Base-by-base conservation (phyloP, 2,888 invertebrate species). In the Tetragnatha montana region DNA sequence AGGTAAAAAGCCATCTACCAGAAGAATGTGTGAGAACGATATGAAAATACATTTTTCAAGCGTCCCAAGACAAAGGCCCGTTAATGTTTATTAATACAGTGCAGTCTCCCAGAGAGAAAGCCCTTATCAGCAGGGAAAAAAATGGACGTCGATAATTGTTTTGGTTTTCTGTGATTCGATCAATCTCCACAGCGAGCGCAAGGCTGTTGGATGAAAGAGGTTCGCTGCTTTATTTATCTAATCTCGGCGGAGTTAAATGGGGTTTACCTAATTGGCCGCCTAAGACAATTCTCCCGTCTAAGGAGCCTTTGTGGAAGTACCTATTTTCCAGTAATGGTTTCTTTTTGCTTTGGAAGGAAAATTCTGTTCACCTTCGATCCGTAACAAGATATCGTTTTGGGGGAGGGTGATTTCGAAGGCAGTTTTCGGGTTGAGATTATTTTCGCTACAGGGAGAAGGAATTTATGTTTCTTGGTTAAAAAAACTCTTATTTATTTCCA, bases 1-100 rank as follows among this genome's bases (percentile, higher is more conserved):
- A 82, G 22, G 74, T 47, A 60, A 74, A 82, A 51, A 74, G 8
- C 60, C 50, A 21, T 73, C 74, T 74, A 60, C 60, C 71, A 0
- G 51, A 8, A n/a, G 22, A 82, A 51, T 74, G 74, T 74, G 71
- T 60, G 71, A 74, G 73, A 82, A 74, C 82, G 51, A 51, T 73
- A 82, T 82, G 60, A 82, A 82, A 74, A 50, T 74, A 10, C 73
- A 82, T 74, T 82, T 73, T 74, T 82, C 60, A 74, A 51, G n/a
- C 8, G 21, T 60, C 49, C 21, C 51, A 21, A 71, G 21, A 82
- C 82, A 82, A 82, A 74, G 73, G 51, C n/a, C 22, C 60, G n/a
- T 47, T 60, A 47, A 74, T 82, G 51, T 74, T 82, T 82, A 82
- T 82, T 73, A 82, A 82, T 73, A 74, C 60, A 6, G n/a, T 10